phyloP scores from a whole-genome alignment of 2,797 vertebrate genomes.

The Diplodus sargus region DNA sequence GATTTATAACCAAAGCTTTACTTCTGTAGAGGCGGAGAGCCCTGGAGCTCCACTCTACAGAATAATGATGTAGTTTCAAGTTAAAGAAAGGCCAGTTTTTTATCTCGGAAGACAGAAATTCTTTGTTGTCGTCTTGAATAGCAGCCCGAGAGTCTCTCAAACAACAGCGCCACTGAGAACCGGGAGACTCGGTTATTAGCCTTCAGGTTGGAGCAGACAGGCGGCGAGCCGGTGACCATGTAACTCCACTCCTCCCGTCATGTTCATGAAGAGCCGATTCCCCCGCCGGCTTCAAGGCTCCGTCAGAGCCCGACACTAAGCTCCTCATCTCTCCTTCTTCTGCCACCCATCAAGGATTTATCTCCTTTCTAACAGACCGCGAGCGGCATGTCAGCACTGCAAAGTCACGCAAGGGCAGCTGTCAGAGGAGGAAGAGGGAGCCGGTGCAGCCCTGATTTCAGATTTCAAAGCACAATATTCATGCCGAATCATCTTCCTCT shows the following conservation, averaged over 20 bases:
- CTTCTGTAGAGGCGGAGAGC: neutral
- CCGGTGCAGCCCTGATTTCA: conserved; percentile 52
- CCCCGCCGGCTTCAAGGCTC: conserved; percentile 48
- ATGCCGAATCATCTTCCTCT: conserved; percentile 67
- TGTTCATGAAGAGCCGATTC: conserved; percentile 58
- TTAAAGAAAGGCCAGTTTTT: neutral
- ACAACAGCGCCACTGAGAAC: conserved; percentile 4
- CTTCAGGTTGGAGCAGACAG: conserved; percentile 49
- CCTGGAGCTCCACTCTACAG: neutral
- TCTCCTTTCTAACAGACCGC: conserved; percentile 71
- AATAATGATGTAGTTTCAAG: neutral
- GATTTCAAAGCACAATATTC: conserved; percentile 72
- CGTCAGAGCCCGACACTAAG: conserved; percentile 67
- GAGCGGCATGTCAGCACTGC: conserved; percentile 57
- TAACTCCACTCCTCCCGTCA: conserved; percentile 61
- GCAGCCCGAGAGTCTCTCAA: conserved; percentile 30
- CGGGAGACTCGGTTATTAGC: conserved; percentile 19
- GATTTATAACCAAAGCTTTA: neutral
- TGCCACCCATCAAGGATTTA: conserved; percentile 71
- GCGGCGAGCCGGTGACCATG: conserved; percentile 32
- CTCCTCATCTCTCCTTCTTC: conserved; percentile 64
- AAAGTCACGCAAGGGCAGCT: conserved; percentile 76
- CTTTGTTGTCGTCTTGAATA: conserved; percentile 18
- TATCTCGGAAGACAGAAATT: neutral
- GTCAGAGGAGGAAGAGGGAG: conserved; percentile 60